A percentile compares a stretch with the other conserved stretches of the same genome.
Conservation (phyloP, 2,797 vertebrate genomes). For the Chaunax sp. region DNA sequence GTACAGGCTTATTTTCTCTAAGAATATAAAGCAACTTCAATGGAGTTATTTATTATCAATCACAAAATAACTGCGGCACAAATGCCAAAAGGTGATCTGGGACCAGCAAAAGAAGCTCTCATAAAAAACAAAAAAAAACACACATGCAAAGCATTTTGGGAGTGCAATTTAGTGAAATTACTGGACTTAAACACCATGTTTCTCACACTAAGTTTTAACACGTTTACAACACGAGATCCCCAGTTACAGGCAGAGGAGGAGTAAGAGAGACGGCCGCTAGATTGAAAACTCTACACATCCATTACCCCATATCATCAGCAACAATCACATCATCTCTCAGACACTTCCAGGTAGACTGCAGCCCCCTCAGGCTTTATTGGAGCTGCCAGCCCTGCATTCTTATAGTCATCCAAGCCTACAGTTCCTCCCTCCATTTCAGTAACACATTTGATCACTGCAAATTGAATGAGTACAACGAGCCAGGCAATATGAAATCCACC, state of each 20-base stretch:
- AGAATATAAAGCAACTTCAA: conserved; percentile 71
- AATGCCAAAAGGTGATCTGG: conserved; percentile 72
- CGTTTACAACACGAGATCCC: conserved; percentile 61
- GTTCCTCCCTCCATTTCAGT: conserved; percentile 72
- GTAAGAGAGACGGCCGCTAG: conserved; percentile 44
- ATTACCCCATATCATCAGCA: conserved; percentile 73
- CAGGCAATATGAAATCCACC: conserved; percentile 81
- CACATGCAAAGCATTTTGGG: conserved; percentile 47
- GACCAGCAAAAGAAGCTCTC: conserved; percentile 62
- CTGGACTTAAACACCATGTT: conserved; percentile 35
- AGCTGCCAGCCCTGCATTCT: conserved; percentile 62
- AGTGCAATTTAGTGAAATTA: conserved; percentile 48
- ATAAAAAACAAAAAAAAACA: conserved; percentile 56
- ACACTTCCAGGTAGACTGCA: conserved; percentile 67
- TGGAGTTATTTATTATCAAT: conserved; percentile 66
- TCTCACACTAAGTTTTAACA: conserved; percentile 43
- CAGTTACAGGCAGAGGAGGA: conserved; percentile 39
- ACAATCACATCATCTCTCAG: conserved; percentile 76
- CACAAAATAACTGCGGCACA: conserved; percentile 52
- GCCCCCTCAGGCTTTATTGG: conserved; percentile 57
- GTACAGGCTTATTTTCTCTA: conserved; percentile 67
- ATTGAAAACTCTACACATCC: conserved; percentile 70
- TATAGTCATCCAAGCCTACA: conserved; percentile 56
- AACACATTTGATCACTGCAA: conserved; percentile 80
- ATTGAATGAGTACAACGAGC: conserved; percentile 83